Evolutionary conservation across 2,113 vertebrate species (phyloP), one percentile per base, ranked within the genome.

Genomic region (Aix galericulata): DNA sequence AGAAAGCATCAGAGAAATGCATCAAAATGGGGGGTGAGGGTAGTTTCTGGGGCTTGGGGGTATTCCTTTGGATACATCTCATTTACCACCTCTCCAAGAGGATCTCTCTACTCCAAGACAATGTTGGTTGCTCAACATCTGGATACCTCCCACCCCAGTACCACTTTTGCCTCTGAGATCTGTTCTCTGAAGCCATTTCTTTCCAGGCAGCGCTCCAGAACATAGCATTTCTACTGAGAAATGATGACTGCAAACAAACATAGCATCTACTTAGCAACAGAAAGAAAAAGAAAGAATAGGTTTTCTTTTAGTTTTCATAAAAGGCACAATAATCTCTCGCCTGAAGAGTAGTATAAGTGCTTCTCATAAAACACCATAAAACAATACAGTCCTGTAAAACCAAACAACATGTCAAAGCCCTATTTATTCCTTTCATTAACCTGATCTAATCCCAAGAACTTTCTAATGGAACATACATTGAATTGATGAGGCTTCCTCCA

Each of bases 381-480:
- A 96, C 89, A 97, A 95, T 91, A 96, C 87, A 87, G 68, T 95
- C 91, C 69, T 91, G 93, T 95, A 93, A 95, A 96, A 90, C 52
- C 64, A 91, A 94, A 91, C 84, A 95, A 94, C 92, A 80, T 92
- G 95, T 94, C 92, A 94, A 92, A 87, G 46, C 81, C 82, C 93
- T 89, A 93, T 95, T 96, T 96, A 95, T 93, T 97, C 92, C 87
- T 95, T 97, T 97, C 94, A 95, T 97, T 97, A 96, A 95, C 91
- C 92, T 91, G 94, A 94, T 89, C 38, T 88, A 96, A 90, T 96
- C 82, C 82, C 94, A 88, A 80, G 82, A 97, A 96, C 3, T 95
- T 96, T 94, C 59, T 94, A 89, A 85, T 91, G 91, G 91, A 95
- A 96, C 82, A 82, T 34, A 21, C 11, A 34, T 25, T 82, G 88